Evolutionary conservation across 2,113 vertebrate genomes (phyloP), one percentile per base, ranked within the genome.

Genomic region (Cyprinodon brontotheroides): DNA sequence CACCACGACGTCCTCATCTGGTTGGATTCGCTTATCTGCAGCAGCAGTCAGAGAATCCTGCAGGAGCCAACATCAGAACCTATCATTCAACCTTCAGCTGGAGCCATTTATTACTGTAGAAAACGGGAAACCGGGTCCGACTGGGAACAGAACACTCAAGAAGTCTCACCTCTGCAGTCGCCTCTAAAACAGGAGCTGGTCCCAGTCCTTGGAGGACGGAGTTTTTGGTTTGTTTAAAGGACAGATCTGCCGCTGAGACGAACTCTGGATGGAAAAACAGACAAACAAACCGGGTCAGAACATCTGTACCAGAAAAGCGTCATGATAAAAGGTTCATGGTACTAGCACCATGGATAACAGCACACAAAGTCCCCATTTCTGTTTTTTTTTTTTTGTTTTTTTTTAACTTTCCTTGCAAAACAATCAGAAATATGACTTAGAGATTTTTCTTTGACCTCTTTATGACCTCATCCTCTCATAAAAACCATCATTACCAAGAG

Each of bases 31-130:
- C 45, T 87, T 78, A 12, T 83, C 83, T 0, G 68, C 75, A 39
- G 78, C 64, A 4, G 39, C 48, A 1, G 71, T 2, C 1, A 20
- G 20, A 37, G 68, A 11, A 2, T 75, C 84, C 85, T 89, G 81
- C n/a, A 6, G 61, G 13, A 68, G 14, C 62, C 38, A 2, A 68
- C 20, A 13, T 48, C 1, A 71, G 47, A 15, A 17, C 1, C 12
- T 4, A 53, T 36, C 20, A 15, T 29, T 29, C 29, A 29, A 29
- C 29, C 29, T 29, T 29, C 29, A 29, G 2, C 17, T 53, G 4
- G 17, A 20, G 15, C 20, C 15, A 17, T 53, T 53, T 20, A 20
- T 53, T 20, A 53, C 14, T 20, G 41, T 9, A 41, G 5, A 41
- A 9, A 9, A 41, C 9, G 41, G 4, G 41, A 41, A 41, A 6